Base-by-base conservation (phyloP, 1,140 invertebrate genomes). In the Drosophila yakuba region DNA sequence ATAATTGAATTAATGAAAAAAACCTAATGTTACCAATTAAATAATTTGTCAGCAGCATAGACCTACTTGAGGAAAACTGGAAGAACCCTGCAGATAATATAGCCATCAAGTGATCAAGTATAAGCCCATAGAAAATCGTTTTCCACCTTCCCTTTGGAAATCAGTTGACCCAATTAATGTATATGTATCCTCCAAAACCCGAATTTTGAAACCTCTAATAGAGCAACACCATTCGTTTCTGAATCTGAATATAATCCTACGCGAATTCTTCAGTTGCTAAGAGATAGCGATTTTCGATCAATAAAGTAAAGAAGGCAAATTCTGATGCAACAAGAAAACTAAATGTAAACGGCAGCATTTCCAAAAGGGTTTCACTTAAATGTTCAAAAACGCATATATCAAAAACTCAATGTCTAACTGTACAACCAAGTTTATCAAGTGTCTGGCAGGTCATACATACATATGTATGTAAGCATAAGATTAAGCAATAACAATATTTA, bases 281-380 rank as follows among this genome's bases (percentile, higher is more conserved):
- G 8, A 10, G 3, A 8, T 2, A 32, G 8, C 8, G 17, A 17
- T 32, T 41, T 62, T 15, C 35, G 14, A 25, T 15, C 61, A 25
- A 52, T 12, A 38, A 54, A 39, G 4, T 36, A 50, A 45, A 52
- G 4, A 38, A 43, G 45, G 32, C 20, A 50, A 41, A 76, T 59
- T 41, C 51, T 39, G 51, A 58, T 36, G 23, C 41, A 59, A 35
- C 43, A 23, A 36, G 17, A 57, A 56, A 77, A 76, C 73, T 76
- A 74, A 62, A 75, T 60, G 52, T 62, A 63, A 85, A 85, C 82
- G 68, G 79, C 82, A 88, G 82, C 82, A 85, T 85, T 85, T 86
- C 64, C 64, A 72, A 78, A 76, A 76, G 79, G 82, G 82, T 86
- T 86, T 86, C 82, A 86, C 81, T 81, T 74, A 62, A 80, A 63